A percentile compares a stretch with the other conserved stretches of the same genome.
Conservation (phyloP, 2,888 invertebrate species). For the Meteorus cinctellus region DNA sequence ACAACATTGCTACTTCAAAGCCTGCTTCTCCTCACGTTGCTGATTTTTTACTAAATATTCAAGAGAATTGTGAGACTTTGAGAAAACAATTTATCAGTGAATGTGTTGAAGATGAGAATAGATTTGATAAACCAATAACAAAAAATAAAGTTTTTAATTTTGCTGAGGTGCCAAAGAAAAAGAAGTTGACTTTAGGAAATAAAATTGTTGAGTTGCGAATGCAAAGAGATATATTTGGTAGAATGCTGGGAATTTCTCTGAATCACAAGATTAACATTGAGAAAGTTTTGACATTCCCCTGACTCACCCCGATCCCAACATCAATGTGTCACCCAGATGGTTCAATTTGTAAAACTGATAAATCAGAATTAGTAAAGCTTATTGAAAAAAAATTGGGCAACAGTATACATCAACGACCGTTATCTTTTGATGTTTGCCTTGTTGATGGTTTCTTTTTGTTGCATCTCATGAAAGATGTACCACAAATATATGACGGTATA, state of each 20-base stretch:
- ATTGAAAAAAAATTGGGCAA: background rate
- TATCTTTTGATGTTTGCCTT: background rate
- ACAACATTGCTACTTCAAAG: background rate
- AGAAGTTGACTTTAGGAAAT: background rate
- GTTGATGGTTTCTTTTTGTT: background rate
- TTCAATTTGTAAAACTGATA: constrained; percentile 56
- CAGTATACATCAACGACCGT: background rate
- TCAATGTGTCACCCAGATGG: constrained; percentile 56
- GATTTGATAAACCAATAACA: background rate
- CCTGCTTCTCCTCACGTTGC: background rate
- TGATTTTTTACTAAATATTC: background rate
- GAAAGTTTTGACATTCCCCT: constrained; percentile 54
- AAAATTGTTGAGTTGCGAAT: background rate
- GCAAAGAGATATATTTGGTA: background rate
- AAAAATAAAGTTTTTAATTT: background rate
- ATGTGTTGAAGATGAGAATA: background rate
- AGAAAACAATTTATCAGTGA: background rate
- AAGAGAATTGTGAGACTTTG: background rate
- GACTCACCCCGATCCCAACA: constrained; percentile 54
- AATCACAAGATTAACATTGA: constrained; percentile 51
- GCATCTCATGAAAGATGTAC: background rate
- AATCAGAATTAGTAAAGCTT: constrained; percentile 51
- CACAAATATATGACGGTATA: background rate
- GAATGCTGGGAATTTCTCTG: constrained; percentile 16
- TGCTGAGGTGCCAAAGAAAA: background rate